Evolutionary conservation across 2,888 invertebrate genomes (phyloP).

Genomic region (Amphimallon solstitiale): DNA sequence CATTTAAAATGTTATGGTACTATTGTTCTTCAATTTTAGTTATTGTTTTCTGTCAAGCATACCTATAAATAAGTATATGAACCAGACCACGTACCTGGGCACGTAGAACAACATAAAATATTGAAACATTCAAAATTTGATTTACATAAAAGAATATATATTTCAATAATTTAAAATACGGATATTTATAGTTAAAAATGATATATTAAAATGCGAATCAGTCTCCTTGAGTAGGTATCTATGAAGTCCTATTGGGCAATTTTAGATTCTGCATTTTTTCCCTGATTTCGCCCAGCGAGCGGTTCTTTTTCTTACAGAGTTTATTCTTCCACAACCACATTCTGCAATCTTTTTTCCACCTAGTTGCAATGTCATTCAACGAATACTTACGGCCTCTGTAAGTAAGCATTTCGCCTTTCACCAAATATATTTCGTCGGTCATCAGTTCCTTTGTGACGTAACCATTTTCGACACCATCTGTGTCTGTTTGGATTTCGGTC

Average conservation of each 20-base stretch:
- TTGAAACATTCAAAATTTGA: background rate
- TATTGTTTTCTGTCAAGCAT: no score
- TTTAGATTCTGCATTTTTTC: conserved; percentile 46
- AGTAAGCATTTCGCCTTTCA: conserved; percentile 66
- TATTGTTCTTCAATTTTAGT: no score
- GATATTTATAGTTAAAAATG: conserved; percentile 25
- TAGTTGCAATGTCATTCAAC: conserved; percentile 70
- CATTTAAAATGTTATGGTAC: no score
- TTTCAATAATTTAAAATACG: conserved; percentile 17
- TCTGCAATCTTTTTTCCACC: conserved; percentile 77
- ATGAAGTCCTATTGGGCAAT: conserved; percentile 32
- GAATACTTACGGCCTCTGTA: conserved; percentile 69
- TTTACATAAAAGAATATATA: conserved; percentile 19
- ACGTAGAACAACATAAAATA: no score
- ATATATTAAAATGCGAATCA: background rate
- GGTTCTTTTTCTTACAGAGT: conserved; percentile 50
- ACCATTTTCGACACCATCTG: conserved; percentile 29
- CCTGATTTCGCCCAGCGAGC: conserved; percentile 52
- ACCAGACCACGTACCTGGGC: no score
- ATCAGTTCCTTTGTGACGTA: conserved; percentile 52
- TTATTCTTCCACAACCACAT: conserved; percentile 72
- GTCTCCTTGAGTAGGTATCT: background rate
- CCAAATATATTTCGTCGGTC: conserved; percentile 58
- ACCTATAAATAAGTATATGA: no score
- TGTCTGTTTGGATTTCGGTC: conserved; percentile 29